Evolutionary conservation across 2,113 vertebrate species (phyloP), one percentile per base, ranked within the genome.

Genomic region (Chaetodon trifascialis): DNA sequence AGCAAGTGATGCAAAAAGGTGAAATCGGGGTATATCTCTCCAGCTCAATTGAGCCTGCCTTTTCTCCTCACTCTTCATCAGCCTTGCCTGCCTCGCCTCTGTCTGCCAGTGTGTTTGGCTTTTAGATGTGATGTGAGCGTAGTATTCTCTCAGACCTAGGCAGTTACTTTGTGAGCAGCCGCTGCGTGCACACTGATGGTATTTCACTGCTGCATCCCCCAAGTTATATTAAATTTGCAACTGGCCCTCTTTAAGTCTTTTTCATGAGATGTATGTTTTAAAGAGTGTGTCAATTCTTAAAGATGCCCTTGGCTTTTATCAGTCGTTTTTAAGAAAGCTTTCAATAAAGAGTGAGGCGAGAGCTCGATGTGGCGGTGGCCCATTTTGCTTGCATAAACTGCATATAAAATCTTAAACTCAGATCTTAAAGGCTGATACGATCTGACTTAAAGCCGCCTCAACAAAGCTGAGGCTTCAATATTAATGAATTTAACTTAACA

Each of bases 1-100:
- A 93, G 91, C 88, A 94, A 93, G 91, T 95, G 94, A 95, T 94
- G 94, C 92, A 95, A 95, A 96, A 94, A 94, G 93, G 88, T 95
- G 93, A 95, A 95, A 95, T 95, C 87, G 81, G 79, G 82, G 54
- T 78, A 86, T 82, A 89, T 89, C 84, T 85, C 89, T 90, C 76
- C 64, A 78, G 74, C 91, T 91, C 91, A 82, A 90, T 94, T 92
- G 88, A 76, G 92, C 80, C 89, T 88, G 89, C 89, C 86, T 88
- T 88, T 87, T 84, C 91, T 89, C 80, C 85, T 93, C 90, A 88
- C 92, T 94, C 87, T 94, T 92, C 93, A 90, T 94, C 89, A 94
- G 85, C 79, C 86, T 63, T 70, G 89, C 88, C 85, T 90, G 88
- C 84, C 85, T 90, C 55, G 83, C 82, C 83, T 88, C 87, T 85